Base-by-base conservation (phyloP, 2,888 invertebrate species). In the Dasysyrphus tricinctus region DNA sequence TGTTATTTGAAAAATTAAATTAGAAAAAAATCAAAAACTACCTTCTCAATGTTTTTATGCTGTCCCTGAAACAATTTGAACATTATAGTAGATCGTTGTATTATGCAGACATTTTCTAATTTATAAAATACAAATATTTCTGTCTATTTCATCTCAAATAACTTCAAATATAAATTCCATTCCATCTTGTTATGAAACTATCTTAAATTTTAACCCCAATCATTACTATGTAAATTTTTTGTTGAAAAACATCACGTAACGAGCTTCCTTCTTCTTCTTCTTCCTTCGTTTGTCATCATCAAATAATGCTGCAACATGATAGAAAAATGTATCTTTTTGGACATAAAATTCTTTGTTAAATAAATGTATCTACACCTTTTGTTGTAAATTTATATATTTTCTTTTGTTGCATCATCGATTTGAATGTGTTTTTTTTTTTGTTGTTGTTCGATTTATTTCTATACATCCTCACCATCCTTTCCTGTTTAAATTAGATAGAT, bases 311-410 rank as follows among this genome's bases (percentile, higher is more conserved):
- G 63, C 57, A 76, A 65, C 72, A 72, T 77, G 56, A 70, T 79
- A 69, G 79, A 67, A 83, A 83, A 83, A 61, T 67, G 72, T 79
- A 74, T 74, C 69, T 49, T 37, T 65, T 63, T 70, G 42, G 70
- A 84, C 59, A 76, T 59, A 79, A 29, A 76, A 54, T 67, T 75
- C 67, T 61, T 73, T 56, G 44, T 74, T 51, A 70, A 24, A 42
- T 19, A 70, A 14, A 42, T 16, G 12, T 54, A 54, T 72, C 44
- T 73, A 11, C 65, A 69, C 47, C 67, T 73, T 72, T 78, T 73
- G 51, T 51, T 80, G 51, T 51, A 32, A 32, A 32, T 2, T n/a
- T 32, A 70, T 37, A 63, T n/a, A 29, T 63, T 42, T 44, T n/a
- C 11, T 63, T 42, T 57, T 56, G 70, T 75, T 84, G 70, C 78